Base-by-base conservation (phyloP, 2,113 vertebrate genomes). In the Psilopsiagon aurifrons region DNA sequence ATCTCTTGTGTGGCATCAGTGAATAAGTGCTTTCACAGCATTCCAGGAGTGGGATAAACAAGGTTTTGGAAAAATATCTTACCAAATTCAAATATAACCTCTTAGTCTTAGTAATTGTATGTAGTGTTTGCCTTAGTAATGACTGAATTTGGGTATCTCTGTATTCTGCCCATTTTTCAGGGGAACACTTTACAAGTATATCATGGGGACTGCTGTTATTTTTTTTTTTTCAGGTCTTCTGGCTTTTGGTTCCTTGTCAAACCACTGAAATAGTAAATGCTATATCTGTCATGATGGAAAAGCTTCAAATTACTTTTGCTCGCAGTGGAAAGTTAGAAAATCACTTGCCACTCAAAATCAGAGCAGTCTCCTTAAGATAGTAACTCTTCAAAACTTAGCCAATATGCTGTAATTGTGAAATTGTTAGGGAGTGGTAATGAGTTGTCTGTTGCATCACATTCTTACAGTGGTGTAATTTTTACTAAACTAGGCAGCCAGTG, bases 1-100 rank as follows among this genome's bases (percentile, higher is more conserved):
- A 39, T 49, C 7, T 39, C 6, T 41, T n/a, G 4, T 39, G 13
- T 81, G 59, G 33, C 29, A 39, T 52, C 16, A 22, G 13, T 74
- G 41, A 22, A 29, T 23, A 57, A 66, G 8, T 19, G 23, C 5
- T 86, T 47, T 80, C 57, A 43, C 9, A 73, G 44, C 4, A 33
- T 39, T 46, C 5, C 31, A 31, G 3, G 39, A 24, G 5, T 28
- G 60, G 39, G 20, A 60, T 29, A 79, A 82, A 68, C 7, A 5
- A 59, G 24, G 7, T 19, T 66, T 59, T 75, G 22, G 15, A 31
- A 7, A 0, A 62, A 57, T 70, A 4, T 25, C 10, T 46, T 59
- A 2, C 2, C 18, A 46, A 67, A 64, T 64, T 54, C 2, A 4
- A 47, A 57, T 2, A 6, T 33, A 60, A n/a, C 0, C 1, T 75